Evolutionary conservation across 2,113 vertebrate species (phyloP), one percentile per base, ranked within the genome.

Genomic region (Mellivora capensis): DNA sequence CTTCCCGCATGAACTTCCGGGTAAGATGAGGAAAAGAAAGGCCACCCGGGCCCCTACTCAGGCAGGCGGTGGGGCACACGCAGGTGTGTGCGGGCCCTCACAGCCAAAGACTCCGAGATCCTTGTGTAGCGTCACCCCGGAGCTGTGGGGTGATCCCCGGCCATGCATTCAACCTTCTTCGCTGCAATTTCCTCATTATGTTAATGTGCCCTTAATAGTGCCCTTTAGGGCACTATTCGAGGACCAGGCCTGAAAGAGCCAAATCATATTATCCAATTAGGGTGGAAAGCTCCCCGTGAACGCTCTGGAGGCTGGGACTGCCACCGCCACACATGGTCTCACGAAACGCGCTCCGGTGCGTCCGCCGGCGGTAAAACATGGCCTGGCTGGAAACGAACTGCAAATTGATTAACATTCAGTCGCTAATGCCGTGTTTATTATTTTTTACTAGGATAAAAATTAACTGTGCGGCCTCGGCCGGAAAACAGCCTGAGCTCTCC

Each of bases 371-470:
- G 93, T 52, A 17, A 17, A 52, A 15, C 49, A 14, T 4, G 15
- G 14, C 49, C 49, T 97, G 98, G 98, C 98, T 98, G 98, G 97
- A 98, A 98, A 98, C 94, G 97, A 94, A 96, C 98, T 94, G 98
- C 94, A 98, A 98, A 97, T 90, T 96, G 98, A 98, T 95, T 85
- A 94, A 94, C 76, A 92, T 91, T 97, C 96, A 97, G 97, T 98
- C 98, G 97, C 93, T 96, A 94, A 98, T 98, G 96, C 98, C 39
- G 67, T 98, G 97, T 97, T 98, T 98, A 98, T 97, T 98, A 97
- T 98, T 98, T 98, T 98, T 98, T 97, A 98, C 98, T 98, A 96
- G 98, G 97, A 97, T 98, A 98, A 98, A 98, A 98, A 98, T 98
- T 98, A 98, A 98, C 97, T 97, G 81, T 96, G 93, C 87, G 93